Conservation (phyloP, 2,797 vertebrate species). For the Sebastes dallii region DNA sequence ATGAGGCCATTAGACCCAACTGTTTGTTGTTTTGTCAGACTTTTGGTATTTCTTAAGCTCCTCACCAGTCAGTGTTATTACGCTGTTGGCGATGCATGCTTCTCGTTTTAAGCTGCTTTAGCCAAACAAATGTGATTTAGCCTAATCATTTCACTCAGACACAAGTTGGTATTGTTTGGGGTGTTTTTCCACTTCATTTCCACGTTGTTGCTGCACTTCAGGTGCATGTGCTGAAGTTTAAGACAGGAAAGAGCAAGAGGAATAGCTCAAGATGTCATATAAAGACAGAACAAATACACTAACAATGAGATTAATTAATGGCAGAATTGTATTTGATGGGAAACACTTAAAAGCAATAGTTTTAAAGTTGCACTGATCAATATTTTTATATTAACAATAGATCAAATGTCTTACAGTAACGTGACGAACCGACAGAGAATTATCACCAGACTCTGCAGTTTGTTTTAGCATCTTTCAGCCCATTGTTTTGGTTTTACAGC, state of each 20-base stretch:
- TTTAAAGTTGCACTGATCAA: neutral
- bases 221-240: constrained; percentile 6
- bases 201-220: constrained; percentile 13
- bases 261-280: neutral
- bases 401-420: neutral
- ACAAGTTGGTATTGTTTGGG: constrained; percentile 80
- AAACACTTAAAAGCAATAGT: neutral
- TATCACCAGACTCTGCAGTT: neutral
- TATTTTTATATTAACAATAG: neutral
- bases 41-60: constrained; percentile 77
- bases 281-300: neutral
- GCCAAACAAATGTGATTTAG: constrained; percentile 82
- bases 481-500: constrained; percentile 2
- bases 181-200: constrained; percentile 66
- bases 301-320: neutral
- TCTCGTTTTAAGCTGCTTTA: constrained; percentile 81
- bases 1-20: constrained; percentile 46
- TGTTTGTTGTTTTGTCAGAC: constrained; percentile 74
- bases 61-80: constrained; percentile 71
- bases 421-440: neutral
- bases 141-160: constrained; percentile 82
- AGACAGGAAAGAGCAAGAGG: neutral
- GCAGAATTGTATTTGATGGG: neutral
- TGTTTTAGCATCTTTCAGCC: neutral
- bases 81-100: constrained; percentile 67